These are phyloP conservation scores for Alfaro cultratus DNA, from an alignment of 2,797 vertebrate genomes.

Conservation along the genomic window DNA sequence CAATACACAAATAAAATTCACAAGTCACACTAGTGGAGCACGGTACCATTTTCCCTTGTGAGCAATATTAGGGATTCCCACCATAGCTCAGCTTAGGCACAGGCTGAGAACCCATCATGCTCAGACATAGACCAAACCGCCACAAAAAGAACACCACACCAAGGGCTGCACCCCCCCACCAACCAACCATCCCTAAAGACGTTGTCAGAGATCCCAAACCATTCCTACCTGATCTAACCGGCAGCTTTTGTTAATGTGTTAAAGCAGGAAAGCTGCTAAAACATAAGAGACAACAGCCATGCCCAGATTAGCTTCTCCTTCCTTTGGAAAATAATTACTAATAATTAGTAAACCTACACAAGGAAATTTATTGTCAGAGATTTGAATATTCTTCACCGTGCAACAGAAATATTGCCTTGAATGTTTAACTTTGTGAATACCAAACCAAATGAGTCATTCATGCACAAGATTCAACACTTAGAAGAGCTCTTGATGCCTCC, in stretches of 20 bases:
- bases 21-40: neutral
- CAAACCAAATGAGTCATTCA: slow-evolving; percentile 1
- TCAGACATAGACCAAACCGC: neutral
- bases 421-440: neutral
- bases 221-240: neutral
- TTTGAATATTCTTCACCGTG: neutral
- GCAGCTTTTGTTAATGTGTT: neutral
- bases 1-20: neutral
- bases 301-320: neutral
- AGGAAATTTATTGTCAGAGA: neutral
- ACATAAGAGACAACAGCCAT: neutral
- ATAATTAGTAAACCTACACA: neutral
- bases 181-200: neutral
- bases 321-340: neutral
- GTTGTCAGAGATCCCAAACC: neutral
- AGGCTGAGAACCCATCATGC: neutral
- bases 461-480: neutral
- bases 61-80: neutral
- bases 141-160: neutral
- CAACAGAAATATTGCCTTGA: neutral
- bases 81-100: neutral
- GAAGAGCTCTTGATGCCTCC: slow-evolving; percentile 20
- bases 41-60: neutral
- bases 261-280: neutral
- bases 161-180: neutral